Evolutionary conservation across 2,888 invertebrate genomes (phyloP).

Genomic region (Plebejus melissa): DNA sequence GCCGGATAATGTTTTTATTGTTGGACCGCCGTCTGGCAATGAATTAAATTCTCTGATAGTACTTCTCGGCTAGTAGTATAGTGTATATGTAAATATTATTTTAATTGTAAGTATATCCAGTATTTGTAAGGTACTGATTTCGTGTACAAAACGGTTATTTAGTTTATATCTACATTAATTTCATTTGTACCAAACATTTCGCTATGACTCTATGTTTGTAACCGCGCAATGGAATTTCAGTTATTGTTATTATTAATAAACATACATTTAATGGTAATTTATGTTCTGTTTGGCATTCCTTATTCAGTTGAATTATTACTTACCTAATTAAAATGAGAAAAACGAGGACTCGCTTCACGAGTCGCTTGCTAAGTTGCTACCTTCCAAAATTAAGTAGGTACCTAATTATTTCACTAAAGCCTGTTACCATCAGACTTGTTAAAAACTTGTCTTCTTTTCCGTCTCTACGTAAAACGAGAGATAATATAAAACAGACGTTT

Average conservation of each 20-base stretch:
- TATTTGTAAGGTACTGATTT: constrained; percentile 20
- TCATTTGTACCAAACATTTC: not conserved
- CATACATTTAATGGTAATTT: not conserved
- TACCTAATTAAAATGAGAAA: not conserved
- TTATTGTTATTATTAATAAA: not conserved
- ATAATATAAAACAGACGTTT: too few relatives aligned
- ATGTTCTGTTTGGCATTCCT: not conserved
- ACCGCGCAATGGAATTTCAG: not conserved
- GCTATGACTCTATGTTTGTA: not conserved
- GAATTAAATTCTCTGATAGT: too few relatives aligned
- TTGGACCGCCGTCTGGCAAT: too few relatives aligned
- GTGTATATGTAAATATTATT: constrained; percentile 26
- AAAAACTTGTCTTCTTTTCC: too few relatives aligned
- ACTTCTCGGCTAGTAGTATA: constrained; percentile 20
- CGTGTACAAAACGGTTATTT: constrained; percentile 25
- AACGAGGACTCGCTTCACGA: not conserved
- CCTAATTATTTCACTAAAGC: too few relatives aligned
- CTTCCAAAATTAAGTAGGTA: too few relatives aligned
- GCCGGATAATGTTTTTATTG: too few relatives aligned
- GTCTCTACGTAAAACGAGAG: too few relatives aligned
- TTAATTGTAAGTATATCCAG: constrained; percentile 26
- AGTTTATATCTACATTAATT: constrained; percentile 17
- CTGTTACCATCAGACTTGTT: too few relatives aligned
- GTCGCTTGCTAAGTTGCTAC: not conserved
- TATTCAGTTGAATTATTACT: not conserved